phyloP scores from a whole-genome alignment of 2,113 vertebrate genomes.

The Callopanchax toddi region DNA sequence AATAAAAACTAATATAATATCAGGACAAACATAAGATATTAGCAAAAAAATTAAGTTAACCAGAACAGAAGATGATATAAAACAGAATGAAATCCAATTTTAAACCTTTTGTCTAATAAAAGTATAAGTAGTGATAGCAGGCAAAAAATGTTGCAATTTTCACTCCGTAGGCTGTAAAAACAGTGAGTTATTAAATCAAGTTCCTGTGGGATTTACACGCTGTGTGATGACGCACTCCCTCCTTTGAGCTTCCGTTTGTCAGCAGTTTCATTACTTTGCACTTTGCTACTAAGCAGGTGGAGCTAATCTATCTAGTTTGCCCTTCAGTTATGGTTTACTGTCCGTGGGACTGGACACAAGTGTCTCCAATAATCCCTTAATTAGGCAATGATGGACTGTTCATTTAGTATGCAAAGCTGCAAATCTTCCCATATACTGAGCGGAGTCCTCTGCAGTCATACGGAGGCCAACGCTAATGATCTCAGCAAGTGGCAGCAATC shows the following conservation, averaged over 20 bases:
- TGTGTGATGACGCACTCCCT: constrained; percentile 50
- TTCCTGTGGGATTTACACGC: constrained; percentile 39
- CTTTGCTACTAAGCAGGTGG: constrained; percentile 76
- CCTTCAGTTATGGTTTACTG: constrained; percentile 81
- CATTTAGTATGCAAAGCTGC: constrained; percentile 83
- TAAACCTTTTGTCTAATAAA: constrained; percentile 4
- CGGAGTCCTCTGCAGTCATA: constrained; percentile 68
- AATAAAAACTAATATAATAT: not conserved
- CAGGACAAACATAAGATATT: not conserved
- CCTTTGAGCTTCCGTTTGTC: constrained; percentile 68
- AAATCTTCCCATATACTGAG: constrained; percentile 71
- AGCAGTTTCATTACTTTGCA: constrained; percentile 75
- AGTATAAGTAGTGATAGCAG: constrained; percentile 12
- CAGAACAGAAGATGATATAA: too few species aligned
- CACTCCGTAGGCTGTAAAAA: constrained; percentile 27
- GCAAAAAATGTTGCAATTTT: constrained; percentile 44
- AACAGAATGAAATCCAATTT: not conserved
- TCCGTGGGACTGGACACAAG: constrained; percentile 78
- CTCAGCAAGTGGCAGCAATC: constrained; percentile 85
- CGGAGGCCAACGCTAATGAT: constrained; percentile 80
- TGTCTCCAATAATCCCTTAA: constrained; percentile 83
- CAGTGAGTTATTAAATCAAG: constrained; percentile 50
- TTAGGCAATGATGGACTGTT: constrained; percentile 82
- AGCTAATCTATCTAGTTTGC: constrained; percentile 79
- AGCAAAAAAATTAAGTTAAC: too few species aligned